These are phyloP conservation scores for Dicycla oo DNA, from an alignment of 2,888 invertebrate species.

Conservation along the genomic window DNA sequence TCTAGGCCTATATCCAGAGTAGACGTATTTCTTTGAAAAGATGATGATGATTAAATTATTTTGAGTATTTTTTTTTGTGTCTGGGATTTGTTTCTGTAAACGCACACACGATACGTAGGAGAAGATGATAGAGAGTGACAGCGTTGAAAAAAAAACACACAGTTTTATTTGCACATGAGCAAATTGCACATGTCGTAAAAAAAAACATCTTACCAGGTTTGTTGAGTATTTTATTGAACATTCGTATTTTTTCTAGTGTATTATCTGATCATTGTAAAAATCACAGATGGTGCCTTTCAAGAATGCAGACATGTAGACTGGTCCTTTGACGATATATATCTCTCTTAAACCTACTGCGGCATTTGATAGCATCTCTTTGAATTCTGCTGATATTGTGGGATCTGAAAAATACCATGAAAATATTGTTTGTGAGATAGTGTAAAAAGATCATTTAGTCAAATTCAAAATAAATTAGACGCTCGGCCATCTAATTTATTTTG, in stretches of 20 bases:
- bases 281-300: conserved; percentile 37
- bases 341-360: conserved; percentile 9
- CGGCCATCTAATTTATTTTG: no score
- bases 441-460: background rate
- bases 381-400: conserved; percentile 11
- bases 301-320: conserved; percentile 30
- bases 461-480: background rate
- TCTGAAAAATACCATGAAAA: conserved; percentile 10
- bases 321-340: conserved; percentile 15
- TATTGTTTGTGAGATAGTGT: background rate
- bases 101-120: background rate
- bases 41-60: background rate
- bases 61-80: background rate
- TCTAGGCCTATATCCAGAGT: background rate
- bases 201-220: no score
- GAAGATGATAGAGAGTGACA: background rate
- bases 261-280: conserved; percentile 1
- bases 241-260: background rate
- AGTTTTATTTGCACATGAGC: no score
- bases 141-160: background rate
- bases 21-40: background rate
- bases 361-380: conserved; percentile 5
- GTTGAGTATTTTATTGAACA: no score
- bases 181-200: no score
- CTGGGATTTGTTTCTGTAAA: background rate